Evolutionary conservation across 1,140 invertebrate species (phyloP).

Genomic region (Zaprionus gabonicus): DNA sequence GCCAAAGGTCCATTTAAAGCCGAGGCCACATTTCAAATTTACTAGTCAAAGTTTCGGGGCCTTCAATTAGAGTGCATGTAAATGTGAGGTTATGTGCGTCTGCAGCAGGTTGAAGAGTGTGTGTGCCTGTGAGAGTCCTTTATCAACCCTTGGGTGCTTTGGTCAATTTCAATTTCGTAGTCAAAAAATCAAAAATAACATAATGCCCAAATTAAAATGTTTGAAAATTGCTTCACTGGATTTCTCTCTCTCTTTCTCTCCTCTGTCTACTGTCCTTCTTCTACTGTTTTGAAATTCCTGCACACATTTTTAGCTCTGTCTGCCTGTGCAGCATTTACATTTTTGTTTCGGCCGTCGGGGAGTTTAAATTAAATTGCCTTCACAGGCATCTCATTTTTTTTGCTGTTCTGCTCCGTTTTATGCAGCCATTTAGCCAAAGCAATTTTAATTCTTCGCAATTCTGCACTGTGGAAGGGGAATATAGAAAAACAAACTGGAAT

Average conservation of each 20-base stretch:
- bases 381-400: slow-evolving; percentile 29
- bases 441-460: slow-evolving; percentile 28
- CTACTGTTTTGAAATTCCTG: slow-evolving; percentile 34
- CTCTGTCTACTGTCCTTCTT: background rate
- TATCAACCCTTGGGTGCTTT: slow-evolving; percentile 51
- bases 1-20: slow-evolving; percentile 61
- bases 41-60: slow-evolving; percentile 56
- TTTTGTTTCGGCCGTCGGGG: slow-evolving; percentile 48
- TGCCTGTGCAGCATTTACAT: slow-evolving; percentile 46
- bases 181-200: slow-evolving; percentile 78
- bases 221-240: slow-evolving; percentile 59
- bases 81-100: slow-evolving; percentile 13
- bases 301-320: slow-evolving; percentile 45
- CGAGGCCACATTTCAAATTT: slow-evolving; percentile 66
- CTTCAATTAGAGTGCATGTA: slow-evolving; percentile 60
- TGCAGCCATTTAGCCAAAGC: slow-evolving; percentile 42
- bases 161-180: slow-evolving; percentile 67
- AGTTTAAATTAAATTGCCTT: slow-evolving; percentile 73
- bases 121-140: too few species aligned
- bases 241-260: slow-evolving; percentile 12
- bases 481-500: background rate
- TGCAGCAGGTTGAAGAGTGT: slow-evolving; percentile 21
- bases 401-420: slow-evolving; percentile 10
- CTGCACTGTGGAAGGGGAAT: background rate
- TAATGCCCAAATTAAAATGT: slow-evolving; percentile 75